Evolutionary conservation across 2,113 vertebrate genomes (phyloP), one percentile per base, ranked within the genome.

Genomic region (Gorsachius goisagi): DNA sequence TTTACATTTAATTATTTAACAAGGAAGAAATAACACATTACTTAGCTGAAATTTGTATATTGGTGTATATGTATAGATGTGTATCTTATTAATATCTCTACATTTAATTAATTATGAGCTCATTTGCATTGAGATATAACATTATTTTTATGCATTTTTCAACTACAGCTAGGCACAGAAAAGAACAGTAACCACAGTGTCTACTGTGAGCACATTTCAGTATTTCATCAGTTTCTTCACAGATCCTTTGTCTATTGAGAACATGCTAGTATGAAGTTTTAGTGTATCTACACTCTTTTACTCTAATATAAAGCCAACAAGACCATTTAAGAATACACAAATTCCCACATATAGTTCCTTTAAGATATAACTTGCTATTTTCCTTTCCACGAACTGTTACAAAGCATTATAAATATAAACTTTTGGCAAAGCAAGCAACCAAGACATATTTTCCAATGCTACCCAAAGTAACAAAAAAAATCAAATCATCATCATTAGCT

Each of bases 141-240:
- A 69, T 74, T 58, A 39, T 75, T 94, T 89, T 96, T n/a, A 89
- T 89, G n/a, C 22, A 53, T 78, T 87, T 68, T 90, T 87, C 32
- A 80, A 26, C 35, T 63, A 55, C 19, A 66, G 22, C 45, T 85
- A 75, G 41, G 68, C 60, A 89, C 63, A 90, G 74, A 79, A 67
- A 73, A 66, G 87, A 95, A 90, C 86, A 96, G 83, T 71, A 85
- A 49, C 66, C 53, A 87, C 66, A 96, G 77, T 92, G 84, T 88
- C 89, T 85, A 44, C 62, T 85, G 62, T 50, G 74, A 85, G 52
- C 59, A 63, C 80, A 85, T 96, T 94, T 89, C 73, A 96, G 88
- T 63, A 55, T 93, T 90, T 89, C 83, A 86, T 33, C 90, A 90
- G 35, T 60, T 84, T 80, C 85, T 89, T 90, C 62, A 62, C 63